phyloP scores from a whole-genome alignment of 2,113 vertebrate genomes.

The Rhabdornis inornatus region DNA sequence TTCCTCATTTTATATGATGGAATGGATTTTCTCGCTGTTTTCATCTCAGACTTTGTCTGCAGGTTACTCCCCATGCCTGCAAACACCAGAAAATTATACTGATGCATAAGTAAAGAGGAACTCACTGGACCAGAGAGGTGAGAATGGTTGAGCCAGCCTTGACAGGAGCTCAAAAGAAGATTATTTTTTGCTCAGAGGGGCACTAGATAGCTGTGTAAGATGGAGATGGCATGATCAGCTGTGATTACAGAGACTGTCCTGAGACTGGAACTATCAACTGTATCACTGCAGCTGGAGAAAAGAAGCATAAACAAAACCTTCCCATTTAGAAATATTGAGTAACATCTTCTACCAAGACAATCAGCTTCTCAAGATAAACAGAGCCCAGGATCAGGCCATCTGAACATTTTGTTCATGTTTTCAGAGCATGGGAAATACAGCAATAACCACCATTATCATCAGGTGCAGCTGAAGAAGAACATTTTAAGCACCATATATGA shows the following conservation, averaged over 20 bases:
- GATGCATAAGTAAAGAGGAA: not conserved
- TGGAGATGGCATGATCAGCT: not conserved
- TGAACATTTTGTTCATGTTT: not conserved
- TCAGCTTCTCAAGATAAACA: not conserved
- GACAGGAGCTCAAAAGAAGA: not conserved
- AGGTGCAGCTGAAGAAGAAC: not conserved
- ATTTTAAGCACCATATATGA: not conserved
- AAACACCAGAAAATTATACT: not conserved
- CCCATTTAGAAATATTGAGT: not conserved
- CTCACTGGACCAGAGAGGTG: not conserved
- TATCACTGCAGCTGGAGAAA: not conserved
- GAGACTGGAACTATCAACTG: not conserved
- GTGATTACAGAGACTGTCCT: not conserved
- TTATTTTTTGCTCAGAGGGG: not conserved
- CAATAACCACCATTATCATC: not conserved
- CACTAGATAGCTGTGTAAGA: not conserved
- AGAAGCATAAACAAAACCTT: not conserved
- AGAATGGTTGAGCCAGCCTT: not conserved
- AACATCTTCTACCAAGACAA: not conserved
- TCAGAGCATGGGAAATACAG: not conserved
- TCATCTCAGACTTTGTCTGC: not conserved
- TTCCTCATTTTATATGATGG: not conserved
- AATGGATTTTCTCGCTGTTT: not conserved
- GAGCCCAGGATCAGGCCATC: accelerated
- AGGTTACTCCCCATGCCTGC: not conserved